Conservation (phyloP, 1,140 invertebrate species). For the Eumaeus atala region DNA sequence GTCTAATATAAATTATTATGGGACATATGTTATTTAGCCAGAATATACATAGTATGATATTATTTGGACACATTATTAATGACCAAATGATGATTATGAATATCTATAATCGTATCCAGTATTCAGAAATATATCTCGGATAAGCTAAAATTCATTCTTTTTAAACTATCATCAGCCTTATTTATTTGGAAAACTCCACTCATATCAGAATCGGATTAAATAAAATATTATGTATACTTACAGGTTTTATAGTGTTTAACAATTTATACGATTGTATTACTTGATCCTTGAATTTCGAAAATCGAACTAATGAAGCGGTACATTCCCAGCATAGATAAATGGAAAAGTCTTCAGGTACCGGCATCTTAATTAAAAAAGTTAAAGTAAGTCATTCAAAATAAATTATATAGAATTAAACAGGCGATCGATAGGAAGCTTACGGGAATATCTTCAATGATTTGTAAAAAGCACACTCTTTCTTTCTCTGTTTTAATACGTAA, state of each 20-base stretch:
- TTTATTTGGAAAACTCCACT: too few relatives aligned
- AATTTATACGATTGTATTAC: slow-evolving; percentile 23
- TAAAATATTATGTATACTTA: slow-evolving; percentile 18
- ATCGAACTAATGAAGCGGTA: slow-evolving; percentile 27
- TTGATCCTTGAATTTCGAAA: slow-evolving; percentile 40
- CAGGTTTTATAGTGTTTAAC: slow-evolving; percentile 26
- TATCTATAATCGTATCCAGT: too few relatives aligned
- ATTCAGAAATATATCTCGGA: too few relatives aligned
- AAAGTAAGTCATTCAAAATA: background rate
- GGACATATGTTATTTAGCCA: too few relatives aligned
- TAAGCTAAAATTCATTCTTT: too few relatives aligned
- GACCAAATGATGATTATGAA: too few relatives aligned
- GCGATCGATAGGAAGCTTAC: slow-evolving; percentile 23
- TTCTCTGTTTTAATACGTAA: slow-evolving; percentile 6
- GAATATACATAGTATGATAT: too few relatives aligned
- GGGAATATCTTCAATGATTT: slow-evolving; percentile 39
- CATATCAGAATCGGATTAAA: too few relatives aligned
- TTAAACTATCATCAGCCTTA: too few relatives aligned
- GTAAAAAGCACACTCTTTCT: slow-evolving; percentile 38
- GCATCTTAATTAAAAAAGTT: background rate
- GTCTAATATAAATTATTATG: too few relatives aligned
- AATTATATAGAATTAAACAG: background rate
- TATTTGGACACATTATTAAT: too few relatives aligned
- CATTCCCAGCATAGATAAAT: slow-evolving; percentile 46
- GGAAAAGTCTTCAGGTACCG: background rate